phyloP scores from a whole-genome alignment of 2,113 vertebrate genomes.

The Tyrannus savana region DNA sequence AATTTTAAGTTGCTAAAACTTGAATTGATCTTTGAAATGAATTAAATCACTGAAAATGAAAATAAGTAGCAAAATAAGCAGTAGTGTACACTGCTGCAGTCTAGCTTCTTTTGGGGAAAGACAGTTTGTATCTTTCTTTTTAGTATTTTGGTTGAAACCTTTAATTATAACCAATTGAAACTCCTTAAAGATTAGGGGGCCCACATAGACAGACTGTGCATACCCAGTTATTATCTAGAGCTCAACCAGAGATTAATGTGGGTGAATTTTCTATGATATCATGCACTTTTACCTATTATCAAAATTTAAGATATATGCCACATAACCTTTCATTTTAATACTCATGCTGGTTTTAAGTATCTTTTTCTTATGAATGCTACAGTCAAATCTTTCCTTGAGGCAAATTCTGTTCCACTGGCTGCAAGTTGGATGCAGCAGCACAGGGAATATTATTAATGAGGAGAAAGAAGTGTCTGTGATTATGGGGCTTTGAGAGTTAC shows the following conservation, averaged over 20 bases:
- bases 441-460: not conserved
- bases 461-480: not conserved
- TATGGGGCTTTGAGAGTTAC: not conserved
- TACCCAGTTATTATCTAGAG: slow-evolving; percentile 52
- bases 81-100: not conserved
- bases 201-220: slow-evolving; percentile 23
- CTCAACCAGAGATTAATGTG: slow-evolving; percentile 42
- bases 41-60: not conserved
- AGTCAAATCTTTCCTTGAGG: not conserved
- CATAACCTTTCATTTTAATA: slow-evolving; percentile 50
- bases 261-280: slow-evolving; percentile 44
- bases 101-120: slow-evolving; percentile 10
- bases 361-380: not conserved
- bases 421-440: not conserved
- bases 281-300: slow-evolving; percentile 22
- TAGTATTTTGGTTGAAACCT: slow-evolving; percentile 53
- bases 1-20: not conserved
- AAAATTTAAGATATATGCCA: slow-evolving; percentile 27
- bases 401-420: not conserved
- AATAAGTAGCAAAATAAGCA: not conserved
- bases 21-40: not conserved
- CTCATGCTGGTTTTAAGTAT: not conserved
- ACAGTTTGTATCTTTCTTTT: slow-evolving; percentile 44
- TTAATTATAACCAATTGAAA: slow-evolving; percentile 61
- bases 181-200: slow-evolving; percentile 50